Conservation (phyloP, 2,888 invertebrate species). For the Uropetala carovei region DNA sequence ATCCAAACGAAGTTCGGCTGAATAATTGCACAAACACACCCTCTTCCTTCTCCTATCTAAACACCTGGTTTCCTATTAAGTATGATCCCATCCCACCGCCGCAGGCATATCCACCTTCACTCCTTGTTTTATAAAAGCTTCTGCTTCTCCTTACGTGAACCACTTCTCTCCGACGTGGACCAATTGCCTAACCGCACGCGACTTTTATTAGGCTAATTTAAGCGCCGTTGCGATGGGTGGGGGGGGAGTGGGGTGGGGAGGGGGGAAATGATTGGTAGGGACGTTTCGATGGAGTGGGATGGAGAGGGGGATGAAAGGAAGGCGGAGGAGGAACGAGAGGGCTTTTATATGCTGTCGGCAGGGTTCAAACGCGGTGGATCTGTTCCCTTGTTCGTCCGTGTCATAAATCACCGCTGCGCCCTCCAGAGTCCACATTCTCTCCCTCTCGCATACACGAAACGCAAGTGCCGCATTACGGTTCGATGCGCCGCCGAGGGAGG, state of each 20-base stretch:
- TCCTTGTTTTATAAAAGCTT: too few species aligned
- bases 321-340: neutral
- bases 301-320: neutral
- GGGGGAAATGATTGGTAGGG: neutral
- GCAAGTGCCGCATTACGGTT: neutral
- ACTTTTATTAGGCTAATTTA: neutral
- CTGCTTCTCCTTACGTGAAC: neutral
- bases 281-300: neutral
- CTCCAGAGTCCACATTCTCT: neutral
- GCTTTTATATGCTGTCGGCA: constrained; percentile 29
- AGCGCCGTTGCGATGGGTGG: neutral
- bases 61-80: too few species aligned
- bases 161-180: neutral
- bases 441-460: neutral
- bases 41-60: too few species aligned
- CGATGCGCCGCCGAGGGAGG: neutral
- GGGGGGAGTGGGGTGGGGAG: neutral
- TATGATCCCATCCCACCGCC: too few species aligned
- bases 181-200: neutral
- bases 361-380: constrained; percentile 32
- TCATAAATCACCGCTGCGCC: neutral
- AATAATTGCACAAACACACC: too few species aligned
- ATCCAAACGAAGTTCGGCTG: too few species aligned
- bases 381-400: neutral
- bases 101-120: too few species aligned